phyloP scores from a whole-genome alignment of 2,113 vertebrate genomes.

The Dromaius novaehollandiae region DNA sequence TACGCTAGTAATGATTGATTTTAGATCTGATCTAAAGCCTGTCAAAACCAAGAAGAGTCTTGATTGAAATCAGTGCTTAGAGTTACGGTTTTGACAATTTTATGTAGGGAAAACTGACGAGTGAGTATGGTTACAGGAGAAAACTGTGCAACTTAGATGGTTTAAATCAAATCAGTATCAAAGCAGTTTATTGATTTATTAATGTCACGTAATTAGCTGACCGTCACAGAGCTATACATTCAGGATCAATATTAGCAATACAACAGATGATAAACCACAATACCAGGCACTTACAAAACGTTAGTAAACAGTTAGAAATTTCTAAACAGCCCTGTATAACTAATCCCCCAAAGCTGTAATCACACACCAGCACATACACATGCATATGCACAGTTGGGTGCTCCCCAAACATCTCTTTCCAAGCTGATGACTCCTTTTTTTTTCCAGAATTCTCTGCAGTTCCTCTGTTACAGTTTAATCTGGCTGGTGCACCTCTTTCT shows the following conservation, averaged over 20 bases:
- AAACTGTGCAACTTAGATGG: neutral
- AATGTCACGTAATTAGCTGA: neutral
- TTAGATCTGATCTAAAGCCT: neutral
- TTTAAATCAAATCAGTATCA: neutral
- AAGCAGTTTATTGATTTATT: conserved; percentile 7
- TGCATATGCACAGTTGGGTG: accelerated
- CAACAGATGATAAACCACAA: neutral
- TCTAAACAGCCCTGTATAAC: neutral
- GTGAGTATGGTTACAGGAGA: neutral
- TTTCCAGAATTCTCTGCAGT: neutral
- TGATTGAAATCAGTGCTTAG: neutral
- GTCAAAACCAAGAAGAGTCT: neutral
- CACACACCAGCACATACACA: accelerated
- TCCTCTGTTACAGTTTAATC: neutral
- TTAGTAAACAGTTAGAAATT: neutral
- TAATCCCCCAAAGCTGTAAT: neutral
- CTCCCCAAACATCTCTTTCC: neutral
- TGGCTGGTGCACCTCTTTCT: neutral
- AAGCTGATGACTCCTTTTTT: neutral
- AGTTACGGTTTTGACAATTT: neutral
- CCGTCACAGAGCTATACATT: neutral
- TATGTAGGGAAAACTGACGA: neutral
- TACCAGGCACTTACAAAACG: neutral
- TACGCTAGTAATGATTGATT: neutral
- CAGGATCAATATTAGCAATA: neutral